Evolutionary conservation across 2,797 vertebrate species (phyloP), one percentile per base, ranked within the genome.

Genomic region (Balearica regulorum): DNA sequence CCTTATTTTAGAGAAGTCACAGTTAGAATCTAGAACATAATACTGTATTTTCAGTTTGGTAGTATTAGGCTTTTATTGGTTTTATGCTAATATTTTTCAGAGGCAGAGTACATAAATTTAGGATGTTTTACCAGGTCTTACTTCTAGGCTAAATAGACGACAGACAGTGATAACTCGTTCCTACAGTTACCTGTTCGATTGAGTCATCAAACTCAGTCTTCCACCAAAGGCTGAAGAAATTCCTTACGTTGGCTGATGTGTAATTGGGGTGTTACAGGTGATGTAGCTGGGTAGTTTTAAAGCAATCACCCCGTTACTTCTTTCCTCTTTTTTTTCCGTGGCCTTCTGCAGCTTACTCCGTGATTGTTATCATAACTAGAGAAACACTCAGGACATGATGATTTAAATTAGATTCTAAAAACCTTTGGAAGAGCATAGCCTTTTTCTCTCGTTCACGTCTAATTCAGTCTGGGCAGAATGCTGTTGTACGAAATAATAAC

Each of bases 1-100:
- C 73, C 78, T 89, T 92, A 65, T 94, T 84, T 51, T 65, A 90
- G 71, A 87, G 75, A 91, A 87, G 90, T 81, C 57, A 68, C 51
- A 49, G 41, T 76, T 81, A 86, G 49, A 87, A 86, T 71, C 69
- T 22, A 7, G n/a, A 92, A 87, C 13, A 43, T 48, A 90, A 29
- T 39, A 37, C 43, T 66, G 28, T 71, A 51, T 85, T 90, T 89
- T 80, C 73, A 90, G 9, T 87, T 79, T 12, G 6, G 65, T 64
- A 25, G 31, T 82, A 64, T 68, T 87, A 87, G 51, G 57, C 55
- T 94, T 93, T 31, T 41, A 49, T 24, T 88, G 61, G 4, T 65
- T 70, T 93, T 87, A 86, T 83, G 60, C 12, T 94, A 83, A 76
- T 93, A 41, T 83, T 92, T 90, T 90, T 86, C 62, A 92, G 43